phyloP scores from a whole-genome alignment of 2,797 vertebrate species.

The Mastacembelus armatus region DNA sequence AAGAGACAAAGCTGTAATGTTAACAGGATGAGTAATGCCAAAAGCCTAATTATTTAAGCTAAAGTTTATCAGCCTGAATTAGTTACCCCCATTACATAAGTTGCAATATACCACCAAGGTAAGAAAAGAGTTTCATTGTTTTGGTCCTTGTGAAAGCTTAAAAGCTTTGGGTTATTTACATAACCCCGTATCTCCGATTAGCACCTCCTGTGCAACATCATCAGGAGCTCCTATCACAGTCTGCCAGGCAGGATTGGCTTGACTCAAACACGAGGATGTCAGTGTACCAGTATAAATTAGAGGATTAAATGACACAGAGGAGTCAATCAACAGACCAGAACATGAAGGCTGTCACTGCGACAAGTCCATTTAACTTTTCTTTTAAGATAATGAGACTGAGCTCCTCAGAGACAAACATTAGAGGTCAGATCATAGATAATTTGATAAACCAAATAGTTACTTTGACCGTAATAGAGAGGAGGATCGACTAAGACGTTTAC shows the following conservation, averaged over 20 bases:
- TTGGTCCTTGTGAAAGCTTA: slow-evolving; percentile 46
- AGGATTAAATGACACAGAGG: slow-evolving; percentile 9
- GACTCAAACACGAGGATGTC: slow-evolving; percentile 26
- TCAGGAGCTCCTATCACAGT: slow-evolving; percentile 20
- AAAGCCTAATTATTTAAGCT: slow-evolving; percentile 12
- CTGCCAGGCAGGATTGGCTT: slow-evolving; percentile 26
- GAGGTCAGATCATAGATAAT: slow-evolving; percentile 25
- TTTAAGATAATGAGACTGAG: slow-evolving; percentile 1
- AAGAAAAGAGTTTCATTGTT: slow-evolving; percentile 17
- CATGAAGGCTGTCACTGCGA: slow-evolving; percentile 14
- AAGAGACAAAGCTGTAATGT: neutral
- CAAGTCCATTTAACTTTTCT: neutral
- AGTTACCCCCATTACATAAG: slow-evolving; percentile 1
- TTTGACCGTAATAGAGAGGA: slow-evolving; percentile 14
- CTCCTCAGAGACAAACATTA: neutral
- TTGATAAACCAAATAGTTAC: slow-evolving; percentile 19
- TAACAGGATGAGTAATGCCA: neutral
- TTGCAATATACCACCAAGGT: neutral
- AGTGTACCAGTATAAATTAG: slow-evolving; percentile 10
- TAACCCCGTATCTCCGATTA: slow-evolving; percentile 52
- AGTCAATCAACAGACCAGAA: neutral
- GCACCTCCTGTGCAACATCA: slow-evolving; percentile 23
- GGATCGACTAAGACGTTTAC: slow-evolving; percentile 1
- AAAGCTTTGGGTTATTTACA: slow-evolving; percentile 56
- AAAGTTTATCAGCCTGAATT: slow-evolving; percentile 21